Base-by-base conservation (phyloP, 2,888 invertebrate species). In the Patella caerulea region DNA sequence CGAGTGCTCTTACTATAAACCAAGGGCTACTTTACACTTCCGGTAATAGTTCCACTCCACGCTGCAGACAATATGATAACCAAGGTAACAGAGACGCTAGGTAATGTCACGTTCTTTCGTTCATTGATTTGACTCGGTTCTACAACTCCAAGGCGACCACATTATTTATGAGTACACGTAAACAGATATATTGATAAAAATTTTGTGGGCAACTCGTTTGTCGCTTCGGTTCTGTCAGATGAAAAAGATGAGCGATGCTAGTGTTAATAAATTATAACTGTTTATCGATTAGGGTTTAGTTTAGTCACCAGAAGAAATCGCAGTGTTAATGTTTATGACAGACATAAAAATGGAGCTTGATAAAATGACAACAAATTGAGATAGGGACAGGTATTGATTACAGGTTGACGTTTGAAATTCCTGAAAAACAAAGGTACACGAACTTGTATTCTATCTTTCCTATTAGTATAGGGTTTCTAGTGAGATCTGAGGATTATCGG, bases 131-230 rank as follows among this genome's bases (percentile, higher is more conserved):
- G 24, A 24, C 24, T 65, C 19, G 24, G 24, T 24, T 19, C 65
- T 65, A 24, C 24, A 24, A 65, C 65, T 24, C 65, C 65, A 65
- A 24, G 65, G 65, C 24, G 14, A 65, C 65, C 24, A 24, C 19
- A 24, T 19, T 65, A 24, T 65, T 65, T 65, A 65, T 19, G 65
- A 65, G 19, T 19, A 24, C 14, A 65, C 24, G 24, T 65, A 65
- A 65, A 65, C 65, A 65, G 19, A 65, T 65, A 65, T 65, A 65
- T 65, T 65, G 65, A 65, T 65, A 65, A 65, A 24, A 19, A 24
- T 12, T 19, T 24, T 24, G 19, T 65, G 65, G 19, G 19, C 19
- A 24, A 19, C 24, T 11, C 24, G 24, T 24, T 24, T 14, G 19
- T 9, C 65, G 19, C 45, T 45, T 45, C 45, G 45, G 45, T 45